Evolutionary conservation across 2,888 invertebrate species (phyloP).

Genomic region (Hypena proboscidalis): DNA sequence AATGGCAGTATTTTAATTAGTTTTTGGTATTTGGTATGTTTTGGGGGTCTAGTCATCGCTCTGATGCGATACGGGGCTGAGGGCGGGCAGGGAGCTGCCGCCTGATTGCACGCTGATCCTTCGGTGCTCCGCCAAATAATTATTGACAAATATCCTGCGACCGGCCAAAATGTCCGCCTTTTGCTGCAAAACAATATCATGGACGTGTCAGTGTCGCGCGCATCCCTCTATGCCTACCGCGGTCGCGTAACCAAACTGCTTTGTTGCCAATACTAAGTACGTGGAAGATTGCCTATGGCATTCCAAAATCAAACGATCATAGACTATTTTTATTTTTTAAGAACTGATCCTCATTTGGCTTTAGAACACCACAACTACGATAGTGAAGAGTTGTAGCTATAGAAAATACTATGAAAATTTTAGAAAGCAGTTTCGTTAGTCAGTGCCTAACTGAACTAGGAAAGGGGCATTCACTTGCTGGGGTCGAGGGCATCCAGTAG

Average conservation of each 20-base stretch:
- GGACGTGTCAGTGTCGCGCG: slow-evolving; percentile 66
- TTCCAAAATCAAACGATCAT: slow-evolving; percentile 67
- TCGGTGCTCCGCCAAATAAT: slow-evolving; percentile 86
- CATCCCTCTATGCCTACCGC: slow-evolving; percentile 27
- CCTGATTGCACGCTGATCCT: slow-evolving; percentile 85
- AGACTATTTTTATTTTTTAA: background rate
- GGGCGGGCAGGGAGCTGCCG: slow-evolving; percentile 80
- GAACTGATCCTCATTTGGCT: slow-evolving; percentile 51
- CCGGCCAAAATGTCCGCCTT: slow-evolving; percentile 86
- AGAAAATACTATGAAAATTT: slow-evolving; percentile 51
- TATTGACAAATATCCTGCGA: slow-evolving; percentile 86
- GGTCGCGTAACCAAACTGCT: slow-evolving; percentile 67
- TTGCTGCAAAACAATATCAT: slow-evolving; percentile 84
- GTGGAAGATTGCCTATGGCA: slow-evolving; percentile 53
- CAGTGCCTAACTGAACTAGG: slow-evolving; percentile 75
- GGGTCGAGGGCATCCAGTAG: slow-evolving; percentile 82
- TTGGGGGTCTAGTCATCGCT: slow-evolving; percentile 77
- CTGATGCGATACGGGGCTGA: slow-evolving; percentile 83
- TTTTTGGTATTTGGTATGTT: slow-evolving; percentile 29
- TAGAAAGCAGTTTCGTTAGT: slow-evolving; percentile 76
- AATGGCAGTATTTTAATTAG: slow-evolving; percentile 53
- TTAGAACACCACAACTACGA: slow-evolving; percentile 70
- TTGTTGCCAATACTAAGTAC: slow-evolving; percentile 58
- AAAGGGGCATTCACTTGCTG: slow-evolving; percentile 81
- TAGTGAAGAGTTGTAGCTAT: slow-evolving; percentile 62